These are phyloP conservation scores for Nannobrachium achirus DNA, from an alignment of 2,113 vertebrate genomes.

Conservation along the genomic window DNA sequence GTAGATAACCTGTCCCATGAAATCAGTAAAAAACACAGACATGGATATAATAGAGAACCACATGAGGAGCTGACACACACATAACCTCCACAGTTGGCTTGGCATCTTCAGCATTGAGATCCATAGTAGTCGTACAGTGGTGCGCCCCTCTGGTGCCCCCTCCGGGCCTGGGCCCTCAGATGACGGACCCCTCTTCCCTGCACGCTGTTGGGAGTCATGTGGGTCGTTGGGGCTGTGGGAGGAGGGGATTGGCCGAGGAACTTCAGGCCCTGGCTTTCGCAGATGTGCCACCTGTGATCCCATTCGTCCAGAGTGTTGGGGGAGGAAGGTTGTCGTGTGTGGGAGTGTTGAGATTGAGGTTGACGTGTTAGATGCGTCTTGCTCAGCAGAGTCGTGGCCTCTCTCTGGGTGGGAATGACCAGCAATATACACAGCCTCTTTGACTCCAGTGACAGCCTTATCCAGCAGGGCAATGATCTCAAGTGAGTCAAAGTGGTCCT, in stretches of 20 bases:
- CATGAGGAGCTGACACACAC: no score
- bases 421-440: constrained; percentile 67
- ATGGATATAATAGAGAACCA: no score
- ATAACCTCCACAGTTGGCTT: no score
- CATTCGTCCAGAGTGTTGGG: constrained; percentile 97
- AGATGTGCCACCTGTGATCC: constrained; percentile 87
- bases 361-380: constrained; percentile 64
- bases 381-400: constrained; percentile 30
- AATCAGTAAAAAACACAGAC: no score
- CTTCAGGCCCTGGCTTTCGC: constrained; percentile 41
- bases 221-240: constrained; percentile 95
- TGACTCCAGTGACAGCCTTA: no score
- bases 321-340: constrained; percentile 88
- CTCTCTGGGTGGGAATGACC: constrained; percentile 28
- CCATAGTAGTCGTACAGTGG: constrained; percentile 90
- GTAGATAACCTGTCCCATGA: no score
- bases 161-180: no score
- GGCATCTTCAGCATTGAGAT: constrained; percentile 98
- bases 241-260: constrained; percentile 82
- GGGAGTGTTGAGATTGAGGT: constrained; percentile 71
- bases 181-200: no score
- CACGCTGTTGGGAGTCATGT: constrained; percentile 79
- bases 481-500: no score
- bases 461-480: no score
- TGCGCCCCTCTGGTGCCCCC: constrained; percentile 78